A percentile compares a stretch with the other conserved stretches of the same genome.
Evolutionary conservation across 1,140 invertebrate species (phyloP).

Genomic region (Doryteuthis pealeii): DNA sequence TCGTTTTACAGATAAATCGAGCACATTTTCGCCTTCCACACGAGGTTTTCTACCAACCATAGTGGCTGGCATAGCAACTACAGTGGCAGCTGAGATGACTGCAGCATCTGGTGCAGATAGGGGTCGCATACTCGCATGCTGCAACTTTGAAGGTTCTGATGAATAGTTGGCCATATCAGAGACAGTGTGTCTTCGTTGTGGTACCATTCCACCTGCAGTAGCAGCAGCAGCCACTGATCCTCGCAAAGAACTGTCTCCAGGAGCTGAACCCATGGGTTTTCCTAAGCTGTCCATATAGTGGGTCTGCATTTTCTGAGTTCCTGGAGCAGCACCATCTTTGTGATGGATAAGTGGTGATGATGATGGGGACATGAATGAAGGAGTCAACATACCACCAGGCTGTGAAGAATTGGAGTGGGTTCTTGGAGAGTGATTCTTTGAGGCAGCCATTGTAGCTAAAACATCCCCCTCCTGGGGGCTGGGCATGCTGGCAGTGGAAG

Average conservation of each 20-base stretch:
- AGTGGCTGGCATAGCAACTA: not conserved
- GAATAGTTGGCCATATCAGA: conserved; percentile 13
- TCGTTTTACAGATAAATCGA: conserved; percentile 22
- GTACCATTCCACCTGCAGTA: not conserved
- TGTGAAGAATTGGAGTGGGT: conserved; percentile 11
- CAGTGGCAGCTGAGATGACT: not conserved
- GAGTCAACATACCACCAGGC: not conserved
- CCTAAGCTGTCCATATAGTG: too few relatives aligned
- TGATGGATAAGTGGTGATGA: conserved; percentile 1
- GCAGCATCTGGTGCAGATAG: conserved; percentile 5
- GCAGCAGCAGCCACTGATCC: too few relatives aligned
- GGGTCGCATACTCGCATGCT: not conserved
- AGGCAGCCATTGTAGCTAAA: not conserved
- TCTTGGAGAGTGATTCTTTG: not conserved
- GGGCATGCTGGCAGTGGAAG: not conserved
- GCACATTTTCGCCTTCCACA: not conserved
- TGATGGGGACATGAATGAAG: not conserved
- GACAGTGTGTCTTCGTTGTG: conserved; percentile 10
- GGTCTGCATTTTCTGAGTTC: too few relatives aligned
- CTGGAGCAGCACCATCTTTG: not conserved
- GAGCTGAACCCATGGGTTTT: too few relatives aligned
- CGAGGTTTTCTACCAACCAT: not conserved
- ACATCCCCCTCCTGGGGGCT: not conserved
- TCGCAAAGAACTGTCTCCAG: too few relatives aligned
- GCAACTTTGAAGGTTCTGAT: not conserved